Base-by-base conservation (phyloP, 2,888 invertebrate genomes). In the Lepidocyrtinus sp. region DNA sequence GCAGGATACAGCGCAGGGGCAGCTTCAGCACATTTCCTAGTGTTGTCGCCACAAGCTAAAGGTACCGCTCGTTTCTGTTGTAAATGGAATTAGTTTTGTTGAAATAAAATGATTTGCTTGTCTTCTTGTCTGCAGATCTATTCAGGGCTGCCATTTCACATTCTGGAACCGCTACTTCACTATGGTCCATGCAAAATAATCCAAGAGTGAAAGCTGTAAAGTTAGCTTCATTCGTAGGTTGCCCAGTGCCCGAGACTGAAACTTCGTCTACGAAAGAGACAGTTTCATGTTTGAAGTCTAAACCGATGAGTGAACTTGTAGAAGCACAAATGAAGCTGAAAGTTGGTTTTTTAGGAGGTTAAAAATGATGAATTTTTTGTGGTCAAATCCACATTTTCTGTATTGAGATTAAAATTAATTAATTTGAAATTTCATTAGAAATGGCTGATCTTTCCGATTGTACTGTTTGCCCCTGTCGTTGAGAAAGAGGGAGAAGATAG, bases 1-100 rank as follows among this genome's bases (percentile, higher is more conserved):
- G 72, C 22, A 17, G 81, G 81, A 19, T 25, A 12, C 5, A 81
- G 81, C 25, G 81, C 81, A 1, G 81, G 81, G 0, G 76, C 17
- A n/a, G 64, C 73, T 1, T 68, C 77, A 15, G 64, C 64, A 1
- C 81, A 81, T 25, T 70, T 55, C 22, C 81, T 73, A 25, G 19
- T 81, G 7, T 12, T 81, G 2, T 77, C 73, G 1, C 70, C 76
- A 36, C 45, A 59, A 24, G 77, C 70, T 61, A 65, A 69, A 25
- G 80, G 80, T 80, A 63, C n/a, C n/a, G n/a, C n/a, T n/a, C n/a
- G n/a, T n/a, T n/a, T n/a, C n/a, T n/a, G n/a, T n/a, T n/a, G n/a
- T n/a, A n/a, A n/a, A n/a, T n/a, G n/a, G n/a, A n/a, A n/a, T n/a
- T n/a, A n/a, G n/a, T n/a, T n/a, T n/a, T n/a, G n/a, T n/a, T n/a